Percentiles rank a stretch among this genome's conserved stretches.
These are phyloP conservation scores for Euplexia lucipara DNA, from an alignment of 2,888 invertebrate genomes.

Conservation along the genomic window DNA sequence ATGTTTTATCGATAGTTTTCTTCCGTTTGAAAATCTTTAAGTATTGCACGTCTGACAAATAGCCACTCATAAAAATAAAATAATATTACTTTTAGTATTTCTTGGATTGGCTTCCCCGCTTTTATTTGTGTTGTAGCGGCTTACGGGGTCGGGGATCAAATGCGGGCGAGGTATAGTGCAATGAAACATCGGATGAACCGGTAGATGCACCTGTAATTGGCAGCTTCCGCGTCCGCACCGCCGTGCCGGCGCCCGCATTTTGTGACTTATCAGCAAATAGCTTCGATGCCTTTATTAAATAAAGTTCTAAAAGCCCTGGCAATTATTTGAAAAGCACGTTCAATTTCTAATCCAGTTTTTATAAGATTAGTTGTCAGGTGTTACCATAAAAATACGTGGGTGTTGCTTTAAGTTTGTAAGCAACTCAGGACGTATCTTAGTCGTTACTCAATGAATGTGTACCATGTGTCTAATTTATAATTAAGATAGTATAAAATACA, in stretches of 20 bases:
- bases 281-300: slow-evolving; percentile 39
- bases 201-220: slow-evolving; percentile 78
- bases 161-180: slow-evolving; percentile 35
- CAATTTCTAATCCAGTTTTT: slow-evolving; percentile 23
- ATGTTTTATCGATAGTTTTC: slow-evolving; percentile 25
- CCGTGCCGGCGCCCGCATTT: slow-evolving; percentile 60
- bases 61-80: slow-evolving; percentile 43
- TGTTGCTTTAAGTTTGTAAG: slow-evolving; percentile 2
- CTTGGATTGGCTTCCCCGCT: slow-evolving; percentile 22
- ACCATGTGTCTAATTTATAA: background rate
- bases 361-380: slow-evolving; percentile 7
- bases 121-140: slow-evolving; percentile 42
- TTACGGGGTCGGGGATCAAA: slow-evolving; percentile 14
- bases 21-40: slow-evolving; percentile 21
- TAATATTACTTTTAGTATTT: slow-evolving; percentile 28
- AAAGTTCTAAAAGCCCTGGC: slow-evolving; percentile 37
- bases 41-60: slow-evolving; percentile 38
- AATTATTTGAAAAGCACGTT: slow-evolving; percentile 52
- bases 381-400: too few species aligned
- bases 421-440: background rate
- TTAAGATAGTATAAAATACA: background rate
- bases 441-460: background rate
- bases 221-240: slow-evolving; percentile 69
- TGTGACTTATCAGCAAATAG: slow-evolving; percentile 56
- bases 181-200: slow-evolving; percentile 64